These are phyloP conservation scores for Gadus macrocephalus DNA, from an alignment of 2,113 vertebrate species.

Conservation along the genomic window DNA sequence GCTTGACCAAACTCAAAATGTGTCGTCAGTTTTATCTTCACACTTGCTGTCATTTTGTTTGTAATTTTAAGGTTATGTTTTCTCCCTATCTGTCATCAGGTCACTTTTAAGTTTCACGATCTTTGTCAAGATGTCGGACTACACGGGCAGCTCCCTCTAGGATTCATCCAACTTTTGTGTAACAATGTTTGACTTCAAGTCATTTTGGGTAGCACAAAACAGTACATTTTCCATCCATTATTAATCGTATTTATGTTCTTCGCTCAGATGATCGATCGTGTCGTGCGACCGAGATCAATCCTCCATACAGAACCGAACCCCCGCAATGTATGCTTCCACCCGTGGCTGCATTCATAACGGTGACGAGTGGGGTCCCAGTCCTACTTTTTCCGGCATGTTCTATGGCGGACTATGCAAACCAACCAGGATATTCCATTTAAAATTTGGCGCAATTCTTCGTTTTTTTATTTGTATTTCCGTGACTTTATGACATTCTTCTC, in stretches of 20 bases:
- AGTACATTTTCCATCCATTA: no score
- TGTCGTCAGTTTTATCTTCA: constrained; percentile 29
- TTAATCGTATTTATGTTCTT: no score
- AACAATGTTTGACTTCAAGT: background rate
- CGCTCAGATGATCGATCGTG: no score
- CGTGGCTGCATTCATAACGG: background rate
- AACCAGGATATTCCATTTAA: background rate
- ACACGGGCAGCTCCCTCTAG: background rate
- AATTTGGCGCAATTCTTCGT: background rate
- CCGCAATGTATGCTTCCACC: background rate
- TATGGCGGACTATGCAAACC: background rate
- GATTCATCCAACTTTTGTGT: background rate
- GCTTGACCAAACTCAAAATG: constrained; percentile 60
- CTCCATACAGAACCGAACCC: no score
- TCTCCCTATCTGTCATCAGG: constrained; percentile 4
- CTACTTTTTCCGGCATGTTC: background rate
- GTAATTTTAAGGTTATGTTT: background rate
- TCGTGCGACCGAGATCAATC: no score
- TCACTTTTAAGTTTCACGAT: constrained; percentile 8
- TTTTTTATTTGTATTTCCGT: background rate
- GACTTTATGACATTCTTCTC: background rate
- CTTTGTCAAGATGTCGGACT: background rate
- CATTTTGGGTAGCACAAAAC: background rate
- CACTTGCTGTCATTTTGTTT: constrained; percentile 10
- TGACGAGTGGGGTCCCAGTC: background rate